These are phyloP conservation scores for Phyllostomus discolor DNA, from an alignment of 2,113 vertebrate species.

Conservation along the genomic window DNA sequence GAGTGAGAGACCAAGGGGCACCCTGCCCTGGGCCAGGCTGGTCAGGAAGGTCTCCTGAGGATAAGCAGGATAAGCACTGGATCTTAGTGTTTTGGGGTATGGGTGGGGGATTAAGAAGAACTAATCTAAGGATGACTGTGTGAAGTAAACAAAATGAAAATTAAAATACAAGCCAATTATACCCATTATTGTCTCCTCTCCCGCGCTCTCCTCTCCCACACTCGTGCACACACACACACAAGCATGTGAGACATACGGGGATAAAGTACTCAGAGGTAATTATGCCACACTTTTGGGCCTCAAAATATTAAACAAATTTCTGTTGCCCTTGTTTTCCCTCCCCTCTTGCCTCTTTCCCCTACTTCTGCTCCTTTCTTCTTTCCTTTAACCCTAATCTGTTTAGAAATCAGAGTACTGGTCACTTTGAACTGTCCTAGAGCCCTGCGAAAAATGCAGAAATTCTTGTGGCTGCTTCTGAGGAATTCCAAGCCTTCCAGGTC, in stretches of 20 bases:
- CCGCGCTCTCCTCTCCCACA: background rate
- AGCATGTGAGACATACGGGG: background rate
- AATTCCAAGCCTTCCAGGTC: background rate
- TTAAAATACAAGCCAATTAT: background rate
- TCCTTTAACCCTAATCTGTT: background rate
- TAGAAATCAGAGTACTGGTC: background rate
- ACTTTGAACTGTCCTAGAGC: background rate
- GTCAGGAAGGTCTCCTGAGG: background rate
- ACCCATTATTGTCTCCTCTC: background rate
- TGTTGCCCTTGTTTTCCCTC: background rate
- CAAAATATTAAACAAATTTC: background rate
- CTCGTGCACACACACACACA: background rate
- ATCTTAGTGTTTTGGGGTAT: background rate
- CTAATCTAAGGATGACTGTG: background rate
- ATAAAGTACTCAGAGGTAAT: background rate
- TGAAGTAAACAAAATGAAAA: background rate
- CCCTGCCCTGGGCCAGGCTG: background rate
- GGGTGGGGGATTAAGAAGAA: rapidly evolving
- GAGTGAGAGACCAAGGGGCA: background rate
- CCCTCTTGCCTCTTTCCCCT: background rate
- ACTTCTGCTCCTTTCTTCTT: background rate
- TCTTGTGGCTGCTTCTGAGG: background rate
- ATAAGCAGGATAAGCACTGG: background rate
- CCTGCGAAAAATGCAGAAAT: background rate
- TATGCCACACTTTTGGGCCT: background rate